Conservation (phyloP, 1,140 invertebrate genomes). For the Watersipora subatra region DNA sequence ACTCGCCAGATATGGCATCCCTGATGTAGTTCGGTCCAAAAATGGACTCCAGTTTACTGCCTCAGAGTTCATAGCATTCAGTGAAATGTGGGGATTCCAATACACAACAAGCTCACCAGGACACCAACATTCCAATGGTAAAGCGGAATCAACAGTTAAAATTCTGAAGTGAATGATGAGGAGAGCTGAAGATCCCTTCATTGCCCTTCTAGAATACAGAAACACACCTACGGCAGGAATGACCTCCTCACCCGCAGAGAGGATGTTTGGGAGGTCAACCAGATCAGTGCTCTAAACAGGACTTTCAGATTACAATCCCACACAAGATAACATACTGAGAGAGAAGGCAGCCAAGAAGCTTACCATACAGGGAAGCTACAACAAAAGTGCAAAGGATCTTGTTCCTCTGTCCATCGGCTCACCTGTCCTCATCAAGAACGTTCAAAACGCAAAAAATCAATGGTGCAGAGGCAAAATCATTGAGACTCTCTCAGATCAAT, state of each 20-base stretch:
- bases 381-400: not conserved
- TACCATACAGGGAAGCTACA: not conserved
- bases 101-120: not conserved
- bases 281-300: not conserved
- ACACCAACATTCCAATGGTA: not conserved
- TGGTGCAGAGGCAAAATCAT: no score
- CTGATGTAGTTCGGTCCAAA: not conserved
- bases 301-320: not conserved
- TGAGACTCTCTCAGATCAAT: no score
- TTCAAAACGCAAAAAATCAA: no score
- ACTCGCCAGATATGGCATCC: not conserved
- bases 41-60: not conserved
- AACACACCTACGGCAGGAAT: not conserved
- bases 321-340: not conserved
- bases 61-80: not conserved
- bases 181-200: not conserved
- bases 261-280: not conserved
- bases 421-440: not conserved
- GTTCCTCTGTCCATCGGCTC: not conserved
- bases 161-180: not conserved
- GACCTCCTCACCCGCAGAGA: not conserved
- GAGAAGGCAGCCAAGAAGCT: not conserved
- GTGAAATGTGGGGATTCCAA: not conserved
- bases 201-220: not conserved
- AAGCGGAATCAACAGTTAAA: not conserved